Base-by-base conservation (phyloP, 1,140 invertebrate species). In the Papilio polyxenes region DNA sequence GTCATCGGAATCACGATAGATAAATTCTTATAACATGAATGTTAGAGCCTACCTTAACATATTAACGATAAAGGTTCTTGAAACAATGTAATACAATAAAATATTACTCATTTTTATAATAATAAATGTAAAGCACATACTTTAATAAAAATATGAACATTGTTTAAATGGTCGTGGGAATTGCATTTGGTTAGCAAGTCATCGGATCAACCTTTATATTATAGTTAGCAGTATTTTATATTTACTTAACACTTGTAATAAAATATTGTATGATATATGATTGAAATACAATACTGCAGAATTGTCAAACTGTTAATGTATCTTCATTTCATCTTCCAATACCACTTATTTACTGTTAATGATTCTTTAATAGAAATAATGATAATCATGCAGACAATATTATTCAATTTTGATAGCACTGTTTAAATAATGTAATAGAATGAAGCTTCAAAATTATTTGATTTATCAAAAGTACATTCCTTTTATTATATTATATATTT, bases 101-200 rank as follows among this genome's bases (percentile, higher is more conserved):
- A 37, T 56, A 56, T 77, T 31, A 31, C 75, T 49, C 51, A 23
- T 77, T 77, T 76, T 76, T 56, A 44, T 56, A 31, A 31, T 31
- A 31, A 31, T 31, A 31, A 31, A 31, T 31, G 23, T 31, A 15
- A 76, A 49, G 6, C 53, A 53, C 75, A 78, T 59, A 78, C 51
- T 59, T 78, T 59, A 44, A 78, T 78, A 59, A 78, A 78, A 56
- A 78, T 59, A 79, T 79, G 15, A 79, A 79, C 49, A 79, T 79
- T 76, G 44, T 20, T 79, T 62, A 79, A 59, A 53, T 10, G 56
- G 11, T 77, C 31, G 49, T 77, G 49, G 31, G 65, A 72, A 72
- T 72, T 31, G 31, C 65, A 37, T 31, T 37, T 13, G 23, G 6
- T 9, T n/a, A 59, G 17, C 56, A 65, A 31, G 23, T 65, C 62